A percentile compares a stretch with the other conserved stretches of the same genome.
phyloP scores from a whole-genome alignment of 1,140 invertebrate genomes.

The Harpegnathos saltator region DNA sequence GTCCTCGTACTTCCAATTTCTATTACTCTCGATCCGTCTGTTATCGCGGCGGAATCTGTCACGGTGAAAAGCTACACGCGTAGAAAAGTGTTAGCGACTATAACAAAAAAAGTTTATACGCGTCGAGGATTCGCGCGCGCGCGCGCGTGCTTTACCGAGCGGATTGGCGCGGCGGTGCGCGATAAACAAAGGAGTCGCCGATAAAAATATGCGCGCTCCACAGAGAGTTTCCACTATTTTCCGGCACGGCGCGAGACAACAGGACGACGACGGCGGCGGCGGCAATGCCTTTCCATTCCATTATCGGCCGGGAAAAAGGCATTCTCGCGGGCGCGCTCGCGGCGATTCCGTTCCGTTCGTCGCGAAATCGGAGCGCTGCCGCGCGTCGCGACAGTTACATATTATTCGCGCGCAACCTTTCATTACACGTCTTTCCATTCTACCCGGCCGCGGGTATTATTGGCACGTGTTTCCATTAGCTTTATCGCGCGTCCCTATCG shows the following conservation, averaged over 20 bases:
- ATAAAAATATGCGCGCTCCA: constrained; percentile 46
- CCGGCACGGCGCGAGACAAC: constrained; percentile 19
- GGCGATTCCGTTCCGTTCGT: constrained; percentile 52
- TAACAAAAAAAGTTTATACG: no score
- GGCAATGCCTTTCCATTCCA: constrained; percentile 40
- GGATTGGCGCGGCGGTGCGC: constrained; percentile 19
- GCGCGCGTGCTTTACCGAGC: background rate
- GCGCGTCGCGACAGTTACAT: constrained; percentile 50
- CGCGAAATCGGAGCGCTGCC: constrained; percentile 52
- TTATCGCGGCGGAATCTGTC: no score
- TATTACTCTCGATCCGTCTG: no score
- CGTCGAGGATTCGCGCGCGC: no score
- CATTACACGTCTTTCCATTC: constrained; percentile 67
- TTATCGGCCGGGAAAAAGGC: constrained; percentile 47
- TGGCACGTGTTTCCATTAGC: constrained; percentile 74
- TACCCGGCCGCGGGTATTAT: constrained; percentile 63
- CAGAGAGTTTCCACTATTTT: constrained; percentile 51
- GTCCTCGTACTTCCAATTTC: no score
- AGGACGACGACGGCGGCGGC: constrained; percentile 8
- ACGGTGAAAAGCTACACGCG: no score
- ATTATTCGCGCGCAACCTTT: constrained; percentile 60
- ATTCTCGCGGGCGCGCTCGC: constrained; percentile 10
- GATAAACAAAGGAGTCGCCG: constrained; percentile 41
- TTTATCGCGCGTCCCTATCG: constrained; percentile 70
- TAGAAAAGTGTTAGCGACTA: no score